These are phyloP conservation scores for Cerceris ruficornis DNA, from an alignment of 2,888 invertebrate genomes.

Conservation along the genomic window DNA sequence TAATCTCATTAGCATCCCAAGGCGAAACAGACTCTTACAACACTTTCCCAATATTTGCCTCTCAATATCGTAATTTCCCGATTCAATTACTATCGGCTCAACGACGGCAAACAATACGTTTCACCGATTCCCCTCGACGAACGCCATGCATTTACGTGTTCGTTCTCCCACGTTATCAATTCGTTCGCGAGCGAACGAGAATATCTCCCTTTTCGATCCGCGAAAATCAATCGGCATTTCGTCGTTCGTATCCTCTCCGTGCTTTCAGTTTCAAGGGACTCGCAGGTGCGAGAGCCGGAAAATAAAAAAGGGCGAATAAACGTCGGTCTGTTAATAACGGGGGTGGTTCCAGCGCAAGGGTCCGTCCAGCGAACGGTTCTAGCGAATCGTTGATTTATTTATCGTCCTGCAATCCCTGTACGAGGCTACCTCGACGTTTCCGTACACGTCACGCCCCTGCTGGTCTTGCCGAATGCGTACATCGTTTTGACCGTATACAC, in stretches of 20 bases:
- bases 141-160: no score
- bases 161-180: no score
- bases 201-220: background rate
- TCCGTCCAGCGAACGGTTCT: slow-evolving; percentile 1
- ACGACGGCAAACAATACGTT: no score
- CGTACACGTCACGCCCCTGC: slow-evolving; percentile 31
- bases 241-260: slow-evolving; percentile 7
- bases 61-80: background rate
- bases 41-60: background rate
- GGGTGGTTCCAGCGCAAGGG: slow-evolving; percentile 21
- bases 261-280: slow-evolving; percentile 11
- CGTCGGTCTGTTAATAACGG: slow-evolving; percentile 36
- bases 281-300: slow-evolving; percentile 6
- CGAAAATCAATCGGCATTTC: background rate
- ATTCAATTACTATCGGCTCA: background rate
- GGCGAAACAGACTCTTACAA: background rate
- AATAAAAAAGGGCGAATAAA: slow-evolving; percentile 12
- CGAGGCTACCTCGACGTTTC: slow-evolving; percentile 17
- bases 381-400: slow-evolving; percentile 54
- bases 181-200: background rate
- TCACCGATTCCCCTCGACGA: no score
- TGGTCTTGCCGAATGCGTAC: slow-evolving; percentile 45
- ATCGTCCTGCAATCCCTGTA: slow-evolving; percentile 33
- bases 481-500: slow-evolving; percentile 47
- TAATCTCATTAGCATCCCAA: slow-evolving; percentile 22